Conservation (phyloP, 2,797 vertebrate genomes). For the Chrysocyon brachyurus region DNA sequence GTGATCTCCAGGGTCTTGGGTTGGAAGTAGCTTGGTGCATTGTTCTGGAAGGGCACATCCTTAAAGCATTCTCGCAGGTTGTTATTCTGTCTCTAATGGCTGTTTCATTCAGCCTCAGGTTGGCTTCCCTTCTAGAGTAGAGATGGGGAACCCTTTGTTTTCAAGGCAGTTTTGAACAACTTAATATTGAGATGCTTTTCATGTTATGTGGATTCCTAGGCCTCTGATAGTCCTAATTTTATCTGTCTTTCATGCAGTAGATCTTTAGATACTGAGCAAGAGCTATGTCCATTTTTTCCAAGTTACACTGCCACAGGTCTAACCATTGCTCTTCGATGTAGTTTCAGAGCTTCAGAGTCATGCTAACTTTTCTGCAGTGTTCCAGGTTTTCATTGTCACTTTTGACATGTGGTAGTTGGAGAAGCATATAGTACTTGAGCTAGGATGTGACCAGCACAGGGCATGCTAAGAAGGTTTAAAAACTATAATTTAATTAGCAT, state of each 20-base stretch:
- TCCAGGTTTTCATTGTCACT: not conserved
- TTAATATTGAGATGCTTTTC: slow-evolving; percentile 44
- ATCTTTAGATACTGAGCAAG: not conserved
- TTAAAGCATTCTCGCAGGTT: not conserved
- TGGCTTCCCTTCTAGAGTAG: slow-evolving; percentile 26
- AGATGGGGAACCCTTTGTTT: not conserved
- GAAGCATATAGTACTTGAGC: not conserved
- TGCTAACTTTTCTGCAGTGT: not conserved
- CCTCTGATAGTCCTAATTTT: not conserved
- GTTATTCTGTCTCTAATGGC: not conserved
- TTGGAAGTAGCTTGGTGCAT: slow-evolving; percentile 33
- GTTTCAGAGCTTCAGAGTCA: slow-evolving; percentile 31
- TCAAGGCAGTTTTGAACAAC: not conserved
- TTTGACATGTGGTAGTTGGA: slow-evolving; percentile 27
- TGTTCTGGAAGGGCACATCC: not conserved
- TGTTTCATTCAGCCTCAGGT: not conserved
- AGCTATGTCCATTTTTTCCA: not conserved
- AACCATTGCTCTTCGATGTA: not conserved
- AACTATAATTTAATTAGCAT: slow-evolving; percentile 3
- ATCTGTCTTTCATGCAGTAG: not conserved
- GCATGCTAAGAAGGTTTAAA: not conserved
- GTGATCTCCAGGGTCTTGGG: not conserved
- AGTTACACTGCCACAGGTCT: not conserved
- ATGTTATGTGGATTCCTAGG: not conserved
- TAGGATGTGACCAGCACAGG: not conserved